These are phyloP conservation scores for Trichosurus vulpecula DNA, from an alignment of 2,797 vertebrate species.

Conservation along the genomic window DNA sequence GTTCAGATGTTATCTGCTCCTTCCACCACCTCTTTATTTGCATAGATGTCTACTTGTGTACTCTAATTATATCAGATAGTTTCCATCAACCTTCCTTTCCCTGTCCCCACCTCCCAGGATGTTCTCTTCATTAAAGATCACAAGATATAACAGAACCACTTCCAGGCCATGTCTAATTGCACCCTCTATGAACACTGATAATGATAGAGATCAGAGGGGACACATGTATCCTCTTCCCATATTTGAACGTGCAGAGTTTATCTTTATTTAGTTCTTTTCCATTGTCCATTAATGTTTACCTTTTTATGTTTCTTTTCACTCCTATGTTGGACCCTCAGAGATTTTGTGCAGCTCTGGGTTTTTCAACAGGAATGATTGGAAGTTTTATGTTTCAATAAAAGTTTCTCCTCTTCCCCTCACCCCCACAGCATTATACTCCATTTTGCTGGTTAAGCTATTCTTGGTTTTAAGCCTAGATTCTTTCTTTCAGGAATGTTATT, in stretches of 20 bases:
- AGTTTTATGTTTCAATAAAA: neutral
- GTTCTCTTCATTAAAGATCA: neutral
- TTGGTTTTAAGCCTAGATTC: neutral
- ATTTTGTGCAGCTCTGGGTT: neutral
- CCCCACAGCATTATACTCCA: neutral
- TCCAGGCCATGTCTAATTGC: neutral
- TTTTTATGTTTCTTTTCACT: neutral
- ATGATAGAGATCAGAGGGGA: neutral
- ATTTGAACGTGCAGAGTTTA: neutral
- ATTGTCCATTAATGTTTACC: neutral
- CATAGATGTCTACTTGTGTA: neutral
- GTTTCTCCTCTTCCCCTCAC: too few relatives aligned
- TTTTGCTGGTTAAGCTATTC: neutral
- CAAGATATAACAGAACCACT: neutral
- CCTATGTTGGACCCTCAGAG: neutral
- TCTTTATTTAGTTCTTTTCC: neutral
- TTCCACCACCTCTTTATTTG: neutral
- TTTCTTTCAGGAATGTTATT: neutral
- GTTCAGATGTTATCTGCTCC: neutral
- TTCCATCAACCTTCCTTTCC: neutral
- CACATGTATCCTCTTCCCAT: too few relatives aligned
- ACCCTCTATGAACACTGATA: neutral
- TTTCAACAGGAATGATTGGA: neutral
- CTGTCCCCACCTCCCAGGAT: neutral
- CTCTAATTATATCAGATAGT: neutral